Evolutionary conservation across 2,888 invertebrate genomes (phyloP).

Genomic region (Ptychoptera albimana): DNA sequence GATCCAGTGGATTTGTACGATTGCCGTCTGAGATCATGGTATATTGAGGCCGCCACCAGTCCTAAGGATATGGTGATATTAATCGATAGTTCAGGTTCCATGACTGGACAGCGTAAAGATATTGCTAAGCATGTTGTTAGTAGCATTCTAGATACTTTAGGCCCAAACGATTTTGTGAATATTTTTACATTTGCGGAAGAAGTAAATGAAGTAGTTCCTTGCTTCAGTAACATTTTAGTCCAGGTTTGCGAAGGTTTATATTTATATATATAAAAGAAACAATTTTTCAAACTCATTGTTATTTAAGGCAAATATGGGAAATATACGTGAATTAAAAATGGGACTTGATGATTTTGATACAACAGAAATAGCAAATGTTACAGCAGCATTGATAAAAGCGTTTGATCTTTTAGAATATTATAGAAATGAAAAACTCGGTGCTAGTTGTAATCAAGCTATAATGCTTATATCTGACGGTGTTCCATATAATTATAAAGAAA

Average conservation of each 20-base stretch:
- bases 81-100: constrained; percentile 80
- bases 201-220: constrained; percentile 67
- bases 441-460: constrained; percentile 82
- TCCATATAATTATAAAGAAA: constrained; percentile 81
- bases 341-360: constrained; percentile 65
- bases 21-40: constrained; percentile 89
- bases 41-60: constrained; percentile 93
- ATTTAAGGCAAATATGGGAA: constrained; percentile 64
- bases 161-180: constrained; percentile 96
- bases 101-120: constrained; percentile 76
- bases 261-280: background rate
- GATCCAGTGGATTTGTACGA: constrained; percentile 86
- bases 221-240: constrained; percentile 77
- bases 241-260: constrained; percentile 45
- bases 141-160: constrained; percentile 87
- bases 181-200: constrained; percentile 81
- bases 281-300: constrained; percentile 1
- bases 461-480: constrained; percentile 99
- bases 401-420: constrained; percentile 68
- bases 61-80: constrained; percentile 85
- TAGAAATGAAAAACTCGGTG: constrained; percentile 45
- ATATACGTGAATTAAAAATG: constrained; percentile 66
- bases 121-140: constrained; percentile 79
- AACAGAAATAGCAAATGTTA: constrained; percentile 86
- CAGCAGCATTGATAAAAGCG: constrained; percentile 71